Conservation (phyloP, 2,888 invertebrate species). For the Cerastis rubricosa region DNA sequence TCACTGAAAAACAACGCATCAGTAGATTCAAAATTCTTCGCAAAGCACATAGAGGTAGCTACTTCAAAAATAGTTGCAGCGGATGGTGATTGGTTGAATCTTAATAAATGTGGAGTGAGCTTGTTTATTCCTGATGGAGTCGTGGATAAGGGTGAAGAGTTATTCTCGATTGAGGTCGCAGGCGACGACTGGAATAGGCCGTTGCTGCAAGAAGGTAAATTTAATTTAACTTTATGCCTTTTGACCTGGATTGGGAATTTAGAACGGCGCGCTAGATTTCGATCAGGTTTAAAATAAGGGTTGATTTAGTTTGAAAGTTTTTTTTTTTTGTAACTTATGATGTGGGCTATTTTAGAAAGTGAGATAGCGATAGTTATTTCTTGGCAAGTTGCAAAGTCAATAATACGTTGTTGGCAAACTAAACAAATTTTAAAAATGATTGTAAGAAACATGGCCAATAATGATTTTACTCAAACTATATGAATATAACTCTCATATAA, state of each 20-base stretch:
- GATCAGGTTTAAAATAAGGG: constrained; percentile 14
- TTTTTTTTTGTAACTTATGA: background rate
- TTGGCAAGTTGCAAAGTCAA: background rate
- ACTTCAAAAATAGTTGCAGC: constrained; percentile 89
- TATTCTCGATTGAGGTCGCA: constrained; percentile 96
- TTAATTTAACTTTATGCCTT: constrained; percentile 45
- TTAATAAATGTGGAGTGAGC: constrained; percentile 95
- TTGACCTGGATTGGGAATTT: constrained; percentile 50
- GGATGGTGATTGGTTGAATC: constrained; percentile 91
- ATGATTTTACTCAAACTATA: no score
- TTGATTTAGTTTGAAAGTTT: constrained; percentile 21
- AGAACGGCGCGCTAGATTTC: constrained; percentile 46
- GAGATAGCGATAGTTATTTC: background rate
- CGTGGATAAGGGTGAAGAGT: constrained; percentile 95
- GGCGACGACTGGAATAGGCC: constrained; percentile 98
- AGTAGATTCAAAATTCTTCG: constrained; percentile 81
- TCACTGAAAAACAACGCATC: constrained; percentile 87
- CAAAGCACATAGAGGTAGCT: constrained; percentile 80
- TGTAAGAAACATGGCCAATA: background rate
- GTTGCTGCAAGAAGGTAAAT: constrained; percentile 93
- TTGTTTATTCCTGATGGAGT: constrained; percentile 97
- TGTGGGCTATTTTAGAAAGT: background rate
- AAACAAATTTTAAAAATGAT: background rate
- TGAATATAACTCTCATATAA: no score
- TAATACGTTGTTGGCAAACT: background rate